These are phyloP conservation scores for Mohoua ochrocephala DNA, from an alignment of 2,113 vertebrate species.

Conservation along the genomic window DNA sequence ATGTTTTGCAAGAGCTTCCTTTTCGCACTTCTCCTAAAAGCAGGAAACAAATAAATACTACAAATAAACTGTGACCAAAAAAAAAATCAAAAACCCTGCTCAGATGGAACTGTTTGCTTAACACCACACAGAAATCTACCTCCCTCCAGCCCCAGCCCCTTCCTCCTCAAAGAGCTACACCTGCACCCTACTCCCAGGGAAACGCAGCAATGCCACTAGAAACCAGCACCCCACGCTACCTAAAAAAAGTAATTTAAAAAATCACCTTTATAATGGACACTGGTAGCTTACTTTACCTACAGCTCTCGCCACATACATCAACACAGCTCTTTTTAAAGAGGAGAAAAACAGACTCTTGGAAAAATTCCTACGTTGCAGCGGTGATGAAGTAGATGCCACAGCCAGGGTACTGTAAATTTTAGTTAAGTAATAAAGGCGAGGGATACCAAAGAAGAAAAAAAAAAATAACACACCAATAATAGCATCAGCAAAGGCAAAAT, in stretches of 20 bases:
- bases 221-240: background rate
- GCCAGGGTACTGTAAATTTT: background rate
- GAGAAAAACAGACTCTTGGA: background rate
- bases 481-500: background rate
- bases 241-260: background rate
- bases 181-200: background rate
- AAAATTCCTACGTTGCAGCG: background rate
- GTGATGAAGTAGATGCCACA: background rate
- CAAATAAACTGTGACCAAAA: background rate
- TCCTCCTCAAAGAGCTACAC: background rate
- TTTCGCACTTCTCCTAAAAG: background rate
- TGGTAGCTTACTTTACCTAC: background rate
- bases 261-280: background rate
- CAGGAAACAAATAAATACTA: background rate
- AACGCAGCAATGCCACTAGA: background rate
- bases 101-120: background rate
- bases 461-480: background rate
- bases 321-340: background rate
- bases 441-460: background rate
- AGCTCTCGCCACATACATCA: background rate
- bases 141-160: background rate
- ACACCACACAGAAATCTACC: background rate
- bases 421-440: background rate
- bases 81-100: background rate
- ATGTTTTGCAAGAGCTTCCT: background rate